Conservation (phyloP, 2,113 vertebrate species). For the Amazona guildingii region DNA sequence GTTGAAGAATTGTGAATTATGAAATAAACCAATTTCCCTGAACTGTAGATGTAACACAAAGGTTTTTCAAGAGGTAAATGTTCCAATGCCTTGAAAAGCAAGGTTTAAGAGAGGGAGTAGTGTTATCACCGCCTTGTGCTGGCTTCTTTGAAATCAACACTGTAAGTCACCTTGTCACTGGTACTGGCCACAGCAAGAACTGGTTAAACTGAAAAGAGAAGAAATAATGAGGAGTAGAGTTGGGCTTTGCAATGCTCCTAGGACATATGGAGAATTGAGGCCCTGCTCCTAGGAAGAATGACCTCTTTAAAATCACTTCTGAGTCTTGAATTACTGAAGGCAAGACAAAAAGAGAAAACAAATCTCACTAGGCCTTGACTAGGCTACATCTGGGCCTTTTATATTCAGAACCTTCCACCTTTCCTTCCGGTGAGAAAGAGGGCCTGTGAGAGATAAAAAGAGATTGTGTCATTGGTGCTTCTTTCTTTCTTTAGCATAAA, state of each 20-base stretch:
- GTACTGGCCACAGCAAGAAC: background rate
- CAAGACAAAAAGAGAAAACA: background rate
- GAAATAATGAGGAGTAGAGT: background rate
- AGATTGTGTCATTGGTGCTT: fast-evolving
- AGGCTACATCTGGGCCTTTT: background rate
- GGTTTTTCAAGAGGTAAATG: background rate
- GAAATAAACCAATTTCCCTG: background rate
- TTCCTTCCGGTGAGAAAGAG: background rate
- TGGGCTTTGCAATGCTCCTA: background rate
- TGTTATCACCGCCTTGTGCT: background rate
- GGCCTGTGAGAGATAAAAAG: background rate
- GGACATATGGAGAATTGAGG: background rate
- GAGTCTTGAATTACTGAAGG: background rate
- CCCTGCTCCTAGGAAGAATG: background rate
- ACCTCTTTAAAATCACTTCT: background rate
- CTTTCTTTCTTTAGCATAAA: background rate
- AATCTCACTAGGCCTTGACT: background rate
- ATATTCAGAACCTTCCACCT: background rate
- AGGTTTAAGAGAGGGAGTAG: background rate
- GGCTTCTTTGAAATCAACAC: background rate
- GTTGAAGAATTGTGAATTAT: background rate
- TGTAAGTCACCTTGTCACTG: background rate
- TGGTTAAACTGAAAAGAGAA: background rate
- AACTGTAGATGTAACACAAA: background rate
- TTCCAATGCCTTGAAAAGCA: background rate